These are phyloP conservation scores for Setipinna tenuifilis DNA, from an alignment of 2,797 vertebrate species.

Conservation along the genomic window DNA sequence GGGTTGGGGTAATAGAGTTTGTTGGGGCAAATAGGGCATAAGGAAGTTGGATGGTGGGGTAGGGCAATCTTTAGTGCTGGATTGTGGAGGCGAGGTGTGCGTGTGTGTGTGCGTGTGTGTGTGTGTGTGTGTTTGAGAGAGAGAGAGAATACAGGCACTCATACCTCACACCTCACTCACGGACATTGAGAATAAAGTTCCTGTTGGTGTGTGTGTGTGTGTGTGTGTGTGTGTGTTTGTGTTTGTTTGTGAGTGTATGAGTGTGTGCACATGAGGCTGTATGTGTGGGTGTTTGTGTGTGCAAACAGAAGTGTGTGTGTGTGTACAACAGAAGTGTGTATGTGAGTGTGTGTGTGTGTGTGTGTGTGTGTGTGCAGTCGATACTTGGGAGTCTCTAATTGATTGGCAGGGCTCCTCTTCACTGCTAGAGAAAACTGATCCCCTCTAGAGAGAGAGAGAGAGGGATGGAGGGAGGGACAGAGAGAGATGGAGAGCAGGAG, in stretches of 20 bases:
- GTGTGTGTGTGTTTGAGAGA: no score
- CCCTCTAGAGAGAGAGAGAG: not conserved
- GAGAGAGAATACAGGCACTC: no score
- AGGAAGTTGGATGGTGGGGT: no score
- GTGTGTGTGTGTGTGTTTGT: not conserved
- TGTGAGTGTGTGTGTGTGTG: conserved; percentile 4
- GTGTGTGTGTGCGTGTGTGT: no score
- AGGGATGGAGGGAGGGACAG: not conserved
- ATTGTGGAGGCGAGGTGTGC: no score
- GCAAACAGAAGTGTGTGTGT: not conserved
- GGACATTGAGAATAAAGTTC: no score
- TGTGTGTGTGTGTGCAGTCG: not conserved
- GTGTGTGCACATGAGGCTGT: no score
- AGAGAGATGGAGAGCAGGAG: not conserved
- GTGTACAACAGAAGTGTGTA: not conserved
- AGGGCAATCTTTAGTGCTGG: no score
- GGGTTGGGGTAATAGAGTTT: no score
- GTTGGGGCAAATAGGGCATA: no score
- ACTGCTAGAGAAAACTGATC: not conserved
- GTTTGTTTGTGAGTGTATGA: not conserved
- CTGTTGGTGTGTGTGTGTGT: not conserved
- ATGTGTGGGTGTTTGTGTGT: not conserved
- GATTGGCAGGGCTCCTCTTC: not conserved
- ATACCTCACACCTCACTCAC: no score
- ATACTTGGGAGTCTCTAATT: not conserved